phyloP scores from a whole-genome alignment of 2,113 vertebrate genomes.

The Embiotoca jacksoni region DNA sequence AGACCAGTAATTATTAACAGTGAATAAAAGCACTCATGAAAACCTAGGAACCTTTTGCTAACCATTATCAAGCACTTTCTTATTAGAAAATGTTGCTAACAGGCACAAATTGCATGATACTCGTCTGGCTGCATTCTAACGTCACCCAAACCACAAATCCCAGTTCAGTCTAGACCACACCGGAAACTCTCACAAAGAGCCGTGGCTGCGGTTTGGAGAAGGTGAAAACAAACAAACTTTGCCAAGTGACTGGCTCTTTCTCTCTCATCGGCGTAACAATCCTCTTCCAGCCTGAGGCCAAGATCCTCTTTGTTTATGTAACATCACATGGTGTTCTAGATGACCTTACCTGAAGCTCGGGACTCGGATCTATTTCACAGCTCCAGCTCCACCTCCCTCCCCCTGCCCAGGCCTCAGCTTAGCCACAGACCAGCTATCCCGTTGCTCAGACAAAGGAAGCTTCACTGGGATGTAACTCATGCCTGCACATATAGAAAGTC shows the following conservation, averaged over 20 bases:
- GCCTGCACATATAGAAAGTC: constrained; percentile 63
- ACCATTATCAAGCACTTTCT: neutral
- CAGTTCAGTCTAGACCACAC: constrained; percentile 62
- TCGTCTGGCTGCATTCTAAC: constrained; percentile 21
- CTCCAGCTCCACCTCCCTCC: constrained; percentile 16
- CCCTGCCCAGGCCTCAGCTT: constrained; percentile 41
- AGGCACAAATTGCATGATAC: neutral
- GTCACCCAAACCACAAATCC: constrained; percentile 63
- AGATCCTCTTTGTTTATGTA: constrained; percentile 64
- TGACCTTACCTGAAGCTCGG: constrained; percentile 67
- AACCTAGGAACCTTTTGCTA: neutral
- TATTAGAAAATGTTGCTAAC: constrained; percentile 4
- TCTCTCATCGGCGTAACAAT: constrained; percentile 43
- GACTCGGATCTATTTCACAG: constrained; percentile 62
- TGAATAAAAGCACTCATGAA: neutral
- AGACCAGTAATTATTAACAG: constrained; percentile 6
- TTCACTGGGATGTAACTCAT: constrained; percentile 72
- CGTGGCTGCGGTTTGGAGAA: constrained; percentile 49
- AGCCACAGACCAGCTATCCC: constrained; percentile 56
- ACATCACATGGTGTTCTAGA: constrained; percentile 50
- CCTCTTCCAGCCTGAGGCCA: constrained; percentile 53
- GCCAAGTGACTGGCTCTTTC: constrained; percentile 53
- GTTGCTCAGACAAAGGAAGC: constrained; percentile 67
- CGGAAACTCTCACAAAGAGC: constrained; percentile 44
- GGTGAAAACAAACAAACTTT: constrained; percentile 68